Evolutionary conservation across 2,113 vertebrate species (phyloP), one percentile per base, ranked within the genome.

Genomic region (Phoxinus phoxinus): DNA sequence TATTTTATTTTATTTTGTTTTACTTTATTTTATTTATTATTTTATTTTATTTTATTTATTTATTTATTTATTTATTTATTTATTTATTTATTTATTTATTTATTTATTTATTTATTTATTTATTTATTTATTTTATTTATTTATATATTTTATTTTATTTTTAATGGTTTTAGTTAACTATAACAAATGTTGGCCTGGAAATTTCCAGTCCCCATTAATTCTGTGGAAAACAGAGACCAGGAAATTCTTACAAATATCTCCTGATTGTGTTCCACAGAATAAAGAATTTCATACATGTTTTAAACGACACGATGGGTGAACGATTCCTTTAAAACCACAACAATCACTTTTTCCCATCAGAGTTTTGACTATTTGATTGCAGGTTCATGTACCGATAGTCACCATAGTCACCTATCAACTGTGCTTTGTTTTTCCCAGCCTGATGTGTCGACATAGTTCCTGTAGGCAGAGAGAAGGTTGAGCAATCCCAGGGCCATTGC

Each of bases 401-500:
- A 13, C 84, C 77, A 90, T 90, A 51, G 87, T 58, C 59, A 86
- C 83, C 61, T 58, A 71, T 32, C 77, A 81, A 6, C 67, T 1
- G 0, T 65, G 35, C 81, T 86, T 87, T 87, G 86, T 89, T 87
- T 87, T 87, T 86, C 46, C 74, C 25, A 84, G 84, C 74, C 74
- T 83, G 76, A 67, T 84, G 74, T 86, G 85, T 89, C 59, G 84
- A 87, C 86, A 88, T 56, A 85, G 85, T 89, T 90, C 81, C 85
- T 89, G 85, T 85, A 78, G 86, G 84, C 85, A 35, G 75, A 30
- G 75, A 87, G 58, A 71, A 71, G 48, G 84, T 90, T 90, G 84
- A 85, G 88, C 89, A 89, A 90, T 89, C 80, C 83, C 73, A 23
- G 73, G 76, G 81, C 83, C 74, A 59, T 89, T 90, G 88, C 61